Evolutionary conservation across 2,113 vertebrate species (phyloP), one percentile per base, ranked within the genome.

Genomic region (Hippocampus comes): DNA sequence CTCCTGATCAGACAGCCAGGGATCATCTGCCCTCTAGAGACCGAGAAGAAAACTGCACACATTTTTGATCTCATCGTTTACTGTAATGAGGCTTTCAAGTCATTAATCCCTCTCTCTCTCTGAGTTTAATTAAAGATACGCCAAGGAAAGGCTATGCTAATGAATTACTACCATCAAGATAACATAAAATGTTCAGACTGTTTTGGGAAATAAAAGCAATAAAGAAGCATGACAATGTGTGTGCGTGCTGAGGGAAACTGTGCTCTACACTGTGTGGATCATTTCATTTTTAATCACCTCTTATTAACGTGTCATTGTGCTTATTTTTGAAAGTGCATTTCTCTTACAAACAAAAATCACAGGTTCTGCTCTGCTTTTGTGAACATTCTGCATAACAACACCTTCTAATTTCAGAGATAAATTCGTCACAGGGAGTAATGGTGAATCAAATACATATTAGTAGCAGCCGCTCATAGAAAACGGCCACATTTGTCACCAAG

Each of bases 21-120:
- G 80, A 80, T 77, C 72, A 77, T 12, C 57, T 57, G 81, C 88
- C 89, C 89, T 90, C 90, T 88, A 90, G 86, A 84, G 90, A 80
- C 27, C 0, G 70, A 88, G 80, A 73, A 41, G 34, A 49, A 25
- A 84, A 87, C 79, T 84, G 75, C 90, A 87, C 34, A 68, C 25
- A 57, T 2, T 78, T 84, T 83, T 87, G 83, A 89, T 83, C 76
- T 71, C 70, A 61, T 74, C 73, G 81, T 67, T 78, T 73, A 78
- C 81, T 68, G 70, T 89, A 87, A 89, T 84, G 79, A 88, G 83
- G 76, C 72, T 82, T 77, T 81, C 73, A 23, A 87, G 83, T 86
- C 78, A 82, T 84, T 86, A 83, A 84, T 87, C 79, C 80, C 77
- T 83, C 34, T 38, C 34, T 38, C 34, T 6, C 34, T 38, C 77